Base-by-base conservation (phyloP, 2,888 invertebrate genomes). In the Bimastos eiseni region DNA sequence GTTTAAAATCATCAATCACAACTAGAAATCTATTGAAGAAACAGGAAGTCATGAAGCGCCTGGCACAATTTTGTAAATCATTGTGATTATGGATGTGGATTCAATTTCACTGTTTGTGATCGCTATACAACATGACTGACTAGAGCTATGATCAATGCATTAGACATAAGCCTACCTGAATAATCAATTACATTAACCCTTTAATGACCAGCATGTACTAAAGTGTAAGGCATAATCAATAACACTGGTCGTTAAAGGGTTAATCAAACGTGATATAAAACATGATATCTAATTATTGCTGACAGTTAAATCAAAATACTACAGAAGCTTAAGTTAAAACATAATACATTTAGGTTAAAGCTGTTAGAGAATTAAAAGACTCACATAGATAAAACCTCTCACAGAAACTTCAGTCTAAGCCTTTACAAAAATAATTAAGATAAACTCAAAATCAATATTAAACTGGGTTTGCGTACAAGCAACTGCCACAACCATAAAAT, bases 71-170 rank as follows among this genome's bases (percentile, higher is more conserved):
- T 44, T 55, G 30, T 24, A 3, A 70, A 5, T 70, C n/a, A 1
- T 70, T 4, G 13, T 41, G n/a, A n/a, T n/a, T 24, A 70, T 70
- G 30, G 8, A 11, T 70, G 30, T 13, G 30, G 70, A 30, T 70
- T n/a, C 70, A 70, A 70, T 8, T 30, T 70, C 70, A 70, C 8
- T 5, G 6, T 17, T 17, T 15, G 3, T 70, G 70, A 70, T 70
- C 30, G n/a, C 30, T 70, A 13, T 55, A 4, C 30, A 55, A 24
- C 55, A 70, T 70, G 70, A 70, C 70, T 70, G 70, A 70, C 70
- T 70, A 70, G 70, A 70, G n/a, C 70, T 70, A 70, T n/a, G 70
- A 70, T 70, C n/a, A n/a, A 70, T 70, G 70, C n/a, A n/a, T 30
- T n/a, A 70, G n/a, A n/a, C n/a, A n/a, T 30, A 11, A 70, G n/a